phyloP scores from a whole-genome alignment of 2,797 vertebrate species.

The Coranthus polyacanthus region DNA sequence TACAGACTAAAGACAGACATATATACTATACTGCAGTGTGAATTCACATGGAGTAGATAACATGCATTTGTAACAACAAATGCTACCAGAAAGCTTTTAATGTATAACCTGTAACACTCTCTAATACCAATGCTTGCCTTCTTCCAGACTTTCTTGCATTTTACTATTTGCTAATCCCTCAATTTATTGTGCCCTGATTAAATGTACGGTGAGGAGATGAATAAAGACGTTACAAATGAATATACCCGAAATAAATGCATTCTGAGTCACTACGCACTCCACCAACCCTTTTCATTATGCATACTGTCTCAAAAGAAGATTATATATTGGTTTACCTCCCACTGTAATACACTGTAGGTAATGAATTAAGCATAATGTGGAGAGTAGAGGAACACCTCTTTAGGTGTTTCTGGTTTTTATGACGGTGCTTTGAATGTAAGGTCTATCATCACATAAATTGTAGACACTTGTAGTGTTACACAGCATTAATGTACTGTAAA shows the following conservation, averaged over 20 bases:
- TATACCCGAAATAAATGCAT: conserved; percentile 30
- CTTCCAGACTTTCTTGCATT: conserved; percentile 74
- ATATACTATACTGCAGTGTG: background rate
- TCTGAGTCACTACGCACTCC: background rate
- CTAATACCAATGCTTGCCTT: conserved; percentile 60
- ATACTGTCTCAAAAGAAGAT: conserved; percentile 40
- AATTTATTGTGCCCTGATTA: conserved; percentile 57
- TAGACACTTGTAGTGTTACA: background rate
- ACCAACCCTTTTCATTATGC: conserved; percentile 25
- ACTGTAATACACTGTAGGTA: conserved; percentile 11
- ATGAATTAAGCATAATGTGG: conserved; percentile 7
- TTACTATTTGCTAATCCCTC: conserved; percentile 56
- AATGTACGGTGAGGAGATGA: conserved; percentile 47
- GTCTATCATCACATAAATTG: background rate
- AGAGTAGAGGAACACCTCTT: no score
- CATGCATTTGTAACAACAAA: background rate
- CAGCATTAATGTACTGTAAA: no score
- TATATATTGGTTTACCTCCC: conserved; percentile 24
- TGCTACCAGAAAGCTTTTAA: background rate
- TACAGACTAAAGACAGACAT: background rate
- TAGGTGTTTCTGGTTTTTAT: no score
- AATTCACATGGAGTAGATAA: background rate
- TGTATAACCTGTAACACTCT: conserved; percentile 36
- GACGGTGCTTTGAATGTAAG: no score
- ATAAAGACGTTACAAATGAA: conserved; percentile 40